Conservation (phyloP, 2,113 vertebrate species). For the Illadopsis cleaveri region DNA sequence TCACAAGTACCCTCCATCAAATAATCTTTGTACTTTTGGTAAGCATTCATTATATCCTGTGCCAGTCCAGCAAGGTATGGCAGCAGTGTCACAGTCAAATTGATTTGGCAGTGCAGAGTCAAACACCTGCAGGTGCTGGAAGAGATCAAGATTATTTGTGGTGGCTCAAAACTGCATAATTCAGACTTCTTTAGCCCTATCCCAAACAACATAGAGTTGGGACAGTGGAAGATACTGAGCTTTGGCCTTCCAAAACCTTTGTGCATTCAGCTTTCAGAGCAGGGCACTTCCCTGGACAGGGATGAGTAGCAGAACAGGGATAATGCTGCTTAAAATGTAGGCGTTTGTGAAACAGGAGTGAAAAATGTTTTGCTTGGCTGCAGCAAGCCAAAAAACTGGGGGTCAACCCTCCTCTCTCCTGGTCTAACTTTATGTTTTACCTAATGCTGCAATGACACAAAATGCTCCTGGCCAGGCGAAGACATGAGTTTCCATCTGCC, state of each 20-base stretch:
- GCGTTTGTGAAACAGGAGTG: not conserved
- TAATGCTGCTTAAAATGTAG: not conserved
- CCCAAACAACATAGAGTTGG: not conserved
- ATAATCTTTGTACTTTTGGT: not conserved
- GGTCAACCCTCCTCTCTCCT: not conserved
- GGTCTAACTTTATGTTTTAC: not conserved
- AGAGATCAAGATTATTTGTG: not conserved
- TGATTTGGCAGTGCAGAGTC: not conserved
- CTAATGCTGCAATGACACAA: not conserved
- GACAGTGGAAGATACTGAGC: not conserved
- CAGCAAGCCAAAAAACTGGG: not conserved
- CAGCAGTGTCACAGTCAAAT: not conserved
- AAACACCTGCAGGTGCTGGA: not conserved
- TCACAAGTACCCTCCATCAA: not conserved
- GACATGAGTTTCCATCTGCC: not conserved
- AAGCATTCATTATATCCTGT: not conserved
- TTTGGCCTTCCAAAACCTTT: not conserved
- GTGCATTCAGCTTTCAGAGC: not conserved
- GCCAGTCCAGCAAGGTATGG: not conserved
- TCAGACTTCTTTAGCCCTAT: not conserved
- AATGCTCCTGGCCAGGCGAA: not conserved
- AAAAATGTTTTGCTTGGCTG: not conserved
- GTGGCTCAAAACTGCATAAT: not conserved
- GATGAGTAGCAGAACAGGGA: not conserved
- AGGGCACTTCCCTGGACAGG: not conserved